Base-by-base conservation (phyloP, 1,140 invertebrate species). In the Heliconius congener region DNA sequence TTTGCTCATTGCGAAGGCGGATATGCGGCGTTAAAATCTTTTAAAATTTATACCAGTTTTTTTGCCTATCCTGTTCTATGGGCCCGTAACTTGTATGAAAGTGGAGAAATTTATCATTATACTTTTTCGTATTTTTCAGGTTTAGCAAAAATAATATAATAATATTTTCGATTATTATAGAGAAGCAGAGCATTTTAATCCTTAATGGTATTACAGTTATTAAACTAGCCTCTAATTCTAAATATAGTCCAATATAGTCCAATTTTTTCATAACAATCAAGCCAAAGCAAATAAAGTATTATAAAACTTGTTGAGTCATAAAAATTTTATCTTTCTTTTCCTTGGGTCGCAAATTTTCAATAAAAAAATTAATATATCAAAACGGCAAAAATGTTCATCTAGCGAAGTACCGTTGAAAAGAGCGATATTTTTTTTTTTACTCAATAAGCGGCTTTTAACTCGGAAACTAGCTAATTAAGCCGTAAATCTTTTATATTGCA, bases 381-480 rank as follows among this genome's bases (percentile, higher is more conserved):
- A 66, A 23, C 23, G 11, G 23, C 11, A 16, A 66, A 27, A 27
- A 66, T 13, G 16, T 66, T 66, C 60, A 66, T 66, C n/a, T 13
- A 66, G 60, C 60, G 3, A 66, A 66, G 60, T 60, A 66, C 27
- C 23, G 23, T 27, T 66, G 60, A 66, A 27, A 27, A 27, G 60
- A 27, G 9, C 60, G 60, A 66, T 66, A 60, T 23, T 0, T 23
- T 80, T 52, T 75, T 16, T 75, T 16, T 73, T 46, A 46, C 57
- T 76, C 37, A 71, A 71, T 71, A 71, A 71, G 37, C 30, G 11
- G 30, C 8, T 71, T 71, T 71, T 71, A 13, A 71, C 71, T 71
- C 71, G 16, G 71, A 71, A 71, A 71, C 71, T 71, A 71, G 71
- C 71, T 39, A 39, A 71, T 39, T 71, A 71, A 39, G 71, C 71